Evolutionary conservation across 2,797 vertebrate genomes (phyloP).

Genomic region (Pangasius sanitwongsei): DNA sequence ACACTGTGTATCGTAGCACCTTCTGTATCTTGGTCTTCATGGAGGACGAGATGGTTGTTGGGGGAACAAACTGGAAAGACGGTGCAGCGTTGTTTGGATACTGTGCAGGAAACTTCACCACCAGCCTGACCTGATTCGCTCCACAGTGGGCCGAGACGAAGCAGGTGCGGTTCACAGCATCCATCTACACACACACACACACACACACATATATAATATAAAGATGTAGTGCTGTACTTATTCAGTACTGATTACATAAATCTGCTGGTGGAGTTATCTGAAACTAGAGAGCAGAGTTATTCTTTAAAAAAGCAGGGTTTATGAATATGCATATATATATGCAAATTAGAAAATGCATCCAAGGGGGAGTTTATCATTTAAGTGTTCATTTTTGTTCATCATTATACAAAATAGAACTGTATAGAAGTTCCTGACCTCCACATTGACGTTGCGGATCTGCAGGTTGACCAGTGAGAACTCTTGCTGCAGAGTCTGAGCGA

Average conservation of each 20-base stretch:
- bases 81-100: constrained; percentile 96
- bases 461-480: constrained; percentile 98
- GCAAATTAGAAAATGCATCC: neutral
- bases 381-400: neutral
- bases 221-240: no score
- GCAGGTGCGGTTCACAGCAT: constrained; percentile 89
- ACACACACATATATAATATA: neutral
- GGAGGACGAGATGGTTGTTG: constrained; percentile 88
- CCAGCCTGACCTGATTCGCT: constrained; percentile 87
- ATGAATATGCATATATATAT: neutral
- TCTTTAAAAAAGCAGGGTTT: neutral
- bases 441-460: constrained; percentile 95
- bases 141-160: constrained; percentile 92
- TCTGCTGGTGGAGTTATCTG: neutral
- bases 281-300: neutral
- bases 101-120: constrained; percentile 93
- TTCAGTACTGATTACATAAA: neutral
- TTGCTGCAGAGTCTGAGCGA: constrained; percentile 95
- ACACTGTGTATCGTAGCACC: constrained; percentile 67
- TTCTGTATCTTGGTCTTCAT: constrained; percentile 96
- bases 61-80: constrained; percentile 92
- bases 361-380: neutral
- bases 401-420: neutral
- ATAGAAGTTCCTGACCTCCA: constrained; percentile 81
- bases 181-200: constrained; percentile 81